Evolutionary conservation across 2,797 vertebrate genomes (phyloP).

Genomic region (Macrochelys suwanniensis): DNA sequence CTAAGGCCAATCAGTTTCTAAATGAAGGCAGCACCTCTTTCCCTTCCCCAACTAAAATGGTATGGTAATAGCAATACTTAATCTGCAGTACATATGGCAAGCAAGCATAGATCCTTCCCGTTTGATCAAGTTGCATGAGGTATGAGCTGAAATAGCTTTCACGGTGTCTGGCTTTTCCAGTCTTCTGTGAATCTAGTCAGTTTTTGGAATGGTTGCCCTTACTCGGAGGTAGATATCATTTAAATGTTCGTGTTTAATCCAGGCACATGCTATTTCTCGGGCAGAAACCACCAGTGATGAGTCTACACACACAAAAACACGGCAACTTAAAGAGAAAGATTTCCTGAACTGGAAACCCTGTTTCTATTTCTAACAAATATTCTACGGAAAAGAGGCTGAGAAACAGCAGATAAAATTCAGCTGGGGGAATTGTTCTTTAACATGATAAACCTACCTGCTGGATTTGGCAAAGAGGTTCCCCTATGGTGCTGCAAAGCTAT

Average conservation of each 20-base stretch:
- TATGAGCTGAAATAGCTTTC: neutral
- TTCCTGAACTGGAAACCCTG: too few relatives aligned
- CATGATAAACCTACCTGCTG: neutral
- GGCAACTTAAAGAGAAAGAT: rapidly evolving
- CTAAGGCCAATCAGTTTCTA: neutral
- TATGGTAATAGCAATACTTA: neutral
- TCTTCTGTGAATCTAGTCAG: neutral
- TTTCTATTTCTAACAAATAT: neutral
- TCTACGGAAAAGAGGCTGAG: rapidly evolving
- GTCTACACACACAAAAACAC: neutral
- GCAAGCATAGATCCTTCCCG: neutral
- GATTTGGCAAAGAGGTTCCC: neutral
- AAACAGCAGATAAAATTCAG: neutral
- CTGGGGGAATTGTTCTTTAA: neutral
- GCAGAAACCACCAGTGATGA: neutral
- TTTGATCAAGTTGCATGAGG: neutral
- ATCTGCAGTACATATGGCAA: neutral
- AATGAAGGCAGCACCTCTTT: neutral
- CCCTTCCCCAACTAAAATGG: neutral
- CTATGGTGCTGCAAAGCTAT: neutral
- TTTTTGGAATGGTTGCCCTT: neutral
- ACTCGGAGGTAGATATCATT: neutral
- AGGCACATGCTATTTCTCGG: neutral
- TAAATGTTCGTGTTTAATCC: neutral
- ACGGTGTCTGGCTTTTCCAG: neutral